Evolutionary conservation across 1,140 invertebrate genomes (phyloP), one percentile per base, ranked within the genome.

Genomic region (Vanessa tameamea): DNA sequence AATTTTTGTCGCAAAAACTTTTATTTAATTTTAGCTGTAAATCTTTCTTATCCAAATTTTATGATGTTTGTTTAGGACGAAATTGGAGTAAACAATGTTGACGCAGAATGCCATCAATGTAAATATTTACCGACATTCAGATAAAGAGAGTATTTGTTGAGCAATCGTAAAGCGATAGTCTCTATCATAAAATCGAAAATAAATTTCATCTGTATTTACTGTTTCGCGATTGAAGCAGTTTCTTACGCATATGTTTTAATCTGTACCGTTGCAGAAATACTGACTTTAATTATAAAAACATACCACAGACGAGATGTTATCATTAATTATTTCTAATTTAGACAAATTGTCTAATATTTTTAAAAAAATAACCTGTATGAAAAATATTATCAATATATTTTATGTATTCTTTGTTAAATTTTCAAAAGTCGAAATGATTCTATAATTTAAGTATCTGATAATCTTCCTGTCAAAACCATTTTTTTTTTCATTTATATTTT

Each of bases 111-210:
- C 74, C 82, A 79, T 81, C 79, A 76, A 72, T 74, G 76, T 77
- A 83, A 83, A 83, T 83, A 76, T 83, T 83, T 83, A 78, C 76
- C 70, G 63, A 74, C 77, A 75, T 64, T 73, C 65, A 71, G 80
- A 83, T 83, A 83, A 79, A 78, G 81, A 70, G 64, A 75, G 72
- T 81, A 64, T 83, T 83, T 81, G 76, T 79, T 68, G 59, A 73
- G 78, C 64, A 66, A 69, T 83, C 79, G 76, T 81, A 77, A 81
- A 82, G 65, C 65, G 78, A 81, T 77, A 77, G 76, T 64, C 59
- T 75, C 57, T 69, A 77, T 72, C 63, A 75, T 77, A 78, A 80
- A 80, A 78, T 76, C 57, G 64, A 76, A 76, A 75, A 80, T 78
- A 78, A 77, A 75, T 78, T 79, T 73, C 75, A 79, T 73, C 70